A percentile compares a stretch with the other conserved stretches of the same genome.
phyloP scores from a whole-genome alignment of 2,113 vertebrate genomes.

The Pleuronectes platessa region DNA sequence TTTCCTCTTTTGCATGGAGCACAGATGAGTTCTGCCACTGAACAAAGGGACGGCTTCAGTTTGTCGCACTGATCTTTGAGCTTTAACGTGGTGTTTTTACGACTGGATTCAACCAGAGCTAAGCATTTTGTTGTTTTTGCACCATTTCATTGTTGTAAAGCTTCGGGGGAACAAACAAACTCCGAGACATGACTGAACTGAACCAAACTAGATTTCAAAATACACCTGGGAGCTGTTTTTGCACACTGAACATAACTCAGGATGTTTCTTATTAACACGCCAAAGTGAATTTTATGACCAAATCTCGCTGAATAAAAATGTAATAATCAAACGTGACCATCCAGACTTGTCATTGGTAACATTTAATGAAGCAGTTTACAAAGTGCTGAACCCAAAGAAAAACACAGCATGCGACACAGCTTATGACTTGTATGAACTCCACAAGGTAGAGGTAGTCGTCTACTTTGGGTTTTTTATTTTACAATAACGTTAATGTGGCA shows the following conservation, averaged over 20 bases:
- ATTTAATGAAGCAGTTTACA: constrained; percentile 70
- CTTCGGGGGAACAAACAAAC: no score
- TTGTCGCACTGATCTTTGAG: constrained; percentile 3
- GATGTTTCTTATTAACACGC: background rate
- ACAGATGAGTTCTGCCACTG: background rate
- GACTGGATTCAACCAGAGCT: background rate
- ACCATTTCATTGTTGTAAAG: background rate
- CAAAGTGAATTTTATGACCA: constrained; percentile 16
- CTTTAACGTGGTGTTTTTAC: background rate
- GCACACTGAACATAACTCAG: background rate
- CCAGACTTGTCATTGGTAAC: constrained; percentile 26
- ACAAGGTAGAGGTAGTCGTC: constrained; percentile 60
- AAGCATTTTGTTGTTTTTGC: background rate
- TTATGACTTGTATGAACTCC: constrained; percentile 37
- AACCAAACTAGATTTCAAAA: background rate
- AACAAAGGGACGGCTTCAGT: constrained; percentile 6
- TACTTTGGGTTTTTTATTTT: constrained; percentile 45
- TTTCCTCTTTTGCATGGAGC: background rate
- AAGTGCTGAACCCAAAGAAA: constrained; percentile 52
- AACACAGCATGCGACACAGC: constrained; percentile 66
- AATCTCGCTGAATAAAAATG: constrained; percentile 36
- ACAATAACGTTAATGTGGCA: constrained; percentile 52
- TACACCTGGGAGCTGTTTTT: constrained; percentile 2
- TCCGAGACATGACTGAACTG: no score
- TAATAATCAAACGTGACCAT: background rate